Conservation (phyloP, 92 coral and sea anemone genomes). For the Zoanthus sociatus region DNA sequence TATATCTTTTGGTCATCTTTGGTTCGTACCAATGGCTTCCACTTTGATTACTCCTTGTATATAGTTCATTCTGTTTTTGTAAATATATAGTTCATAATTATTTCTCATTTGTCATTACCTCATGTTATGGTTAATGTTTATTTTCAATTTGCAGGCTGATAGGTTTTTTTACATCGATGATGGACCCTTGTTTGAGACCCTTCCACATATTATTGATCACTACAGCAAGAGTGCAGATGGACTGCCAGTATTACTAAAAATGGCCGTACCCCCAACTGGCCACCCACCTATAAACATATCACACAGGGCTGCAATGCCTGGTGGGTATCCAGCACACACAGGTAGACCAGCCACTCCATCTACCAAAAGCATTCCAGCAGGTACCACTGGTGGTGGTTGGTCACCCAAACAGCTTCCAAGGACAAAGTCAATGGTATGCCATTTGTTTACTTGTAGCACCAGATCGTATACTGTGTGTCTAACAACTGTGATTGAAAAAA, state of each 20-base stretch:
- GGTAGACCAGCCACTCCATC: constrained; percentile 58
- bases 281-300: constrained; percentile 77
- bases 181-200: constrained; percentile 97
- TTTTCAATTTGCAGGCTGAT: constrained; percentile 69
- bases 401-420: constrained; percentile 26
- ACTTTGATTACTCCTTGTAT: no score
- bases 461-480: no score
- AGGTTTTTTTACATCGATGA: constrained; percentile 98
- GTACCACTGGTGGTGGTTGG: neutral
- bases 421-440: constrained; percentile 15
- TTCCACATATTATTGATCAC: constrained; percentile 95
- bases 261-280: constrained; percentile 90
- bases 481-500: no score
- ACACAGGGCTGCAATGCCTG: constrained; percentile 45
- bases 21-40: no score
- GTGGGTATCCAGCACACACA: constrained; percentile 36
- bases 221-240: constrained; percentile 96
- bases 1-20: no score
- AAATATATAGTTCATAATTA: no score
- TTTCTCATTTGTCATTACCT: no score
- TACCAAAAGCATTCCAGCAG: constrained; percentile 48
- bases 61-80: no score
- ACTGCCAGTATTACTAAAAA: constrained; percentile 83
- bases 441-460: neutral
- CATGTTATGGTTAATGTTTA: neutral